Evolutionary conservation across 2,888 invertebrate species (phyloP), one percentile per base, ranked within the genome.

Genomic region (Geophilus truncorum): DNA sequence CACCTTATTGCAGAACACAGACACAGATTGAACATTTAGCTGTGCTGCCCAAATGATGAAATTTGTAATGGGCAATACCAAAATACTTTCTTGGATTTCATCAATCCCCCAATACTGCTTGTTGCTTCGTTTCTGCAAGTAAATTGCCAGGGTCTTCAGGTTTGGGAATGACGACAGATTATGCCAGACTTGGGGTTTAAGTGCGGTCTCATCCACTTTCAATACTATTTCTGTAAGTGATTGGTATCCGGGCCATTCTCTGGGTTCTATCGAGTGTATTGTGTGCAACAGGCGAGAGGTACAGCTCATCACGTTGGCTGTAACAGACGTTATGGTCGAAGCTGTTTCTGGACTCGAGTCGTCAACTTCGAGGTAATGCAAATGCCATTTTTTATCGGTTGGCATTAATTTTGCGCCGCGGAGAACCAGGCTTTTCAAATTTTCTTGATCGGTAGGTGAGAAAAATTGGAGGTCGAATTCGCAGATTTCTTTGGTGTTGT

Each of bases 51-150:
- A 70, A 70, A 70, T 70, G 12, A 70, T 15, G n/a, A 70, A 70
- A 70, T 70, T 28, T 10, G 25, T 70, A 70, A 70, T 28, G 3
- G 28, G 70, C 25, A 70, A 12, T 70, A 28, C 25, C 28, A 70
- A 28, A 70, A 70, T 70, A n/a, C 28, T 70, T 70, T 25, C 25
- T 12, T 70, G 70, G 6, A 70, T 70, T 28, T 70, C 70, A 25
- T 70, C 70, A 9, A 70, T 70, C 28, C 70, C 70, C 70, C 70
- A 70, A n/a, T 70, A 70, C 28, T 70, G 70, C 70, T 28, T 70
- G 6, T 28, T 70, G 12, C 25, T 28, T 28, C 28, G 25, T 25
- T 70, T 25, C 12, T 28, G 70, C 15, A 70, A 25, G 28, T 70
- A 70, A 70, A 70, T 70, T 15, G 70, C 28, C 6, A 70, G 28